phyloP scores from a whole-genome alignment of 1,140 invertebrate genomes.

The Heliconius hermathena region DNA sequence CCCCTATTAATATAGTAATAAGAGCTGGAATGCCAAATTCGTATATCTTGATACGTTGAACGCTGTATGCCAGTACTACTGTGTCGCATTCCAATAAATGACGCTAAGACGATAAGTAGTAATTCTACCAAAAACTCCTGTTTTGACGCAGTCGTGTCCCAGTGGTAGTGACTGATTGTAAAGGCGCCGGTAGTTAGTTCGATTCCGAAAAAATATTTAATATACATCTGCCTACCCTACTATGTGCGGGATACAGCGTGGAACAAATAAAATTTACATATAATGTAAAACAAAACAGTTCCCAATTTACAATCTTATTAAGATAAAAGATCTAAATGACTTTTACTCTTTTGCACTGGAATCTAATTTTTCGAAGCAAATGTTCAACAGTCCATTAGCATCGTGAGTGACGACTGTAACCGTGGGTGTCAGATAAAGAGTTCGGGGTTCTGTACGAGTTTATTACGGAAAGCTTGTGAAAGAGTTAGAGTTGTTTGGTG shows the following conservation, averaged over 20 bases:
- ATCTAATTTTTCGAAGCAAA: background rate
- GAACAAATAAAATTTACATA: too few species aligned
- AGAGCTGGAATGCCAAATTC: background rate
- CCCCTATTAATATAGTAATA: background rate
- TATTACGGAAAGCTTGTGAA: background rate
- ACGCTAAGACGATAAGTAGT: background rate
- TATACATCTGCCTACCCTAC: too few species aligned
- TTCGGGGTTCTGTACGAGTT: background rate
- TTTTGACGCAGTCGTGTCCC: background rate
- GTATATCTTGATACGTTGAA: background rate
- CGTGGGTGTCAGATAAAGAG: background rate
- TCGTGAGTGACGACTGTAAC: background rate
- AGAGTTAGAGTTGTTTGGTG: too few species aligned
- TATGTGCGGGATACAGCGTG: too few species aligned
- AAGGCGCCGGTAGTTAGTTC: too few species aligned
- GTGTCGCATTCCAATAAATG: conserved; percentile 44
- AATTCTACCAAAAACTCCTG: background rate
- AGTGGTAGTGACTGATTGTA: too few species aligned
- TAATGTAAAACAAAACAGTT: too few species aligned
- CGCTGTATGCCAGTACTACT: conserved; percentile 24
- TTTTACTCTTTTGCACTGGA: background rate
- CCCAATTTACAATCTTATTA: background rate
- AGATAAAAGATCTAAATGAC: background rate
- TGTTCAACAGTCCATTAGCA: background rate
- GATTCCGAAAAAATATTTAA: too few species aligned